phyloP scores from a whole-genome alignment of 2,888 invertebrate species.

The Cataglyphis albicans region DNA sequence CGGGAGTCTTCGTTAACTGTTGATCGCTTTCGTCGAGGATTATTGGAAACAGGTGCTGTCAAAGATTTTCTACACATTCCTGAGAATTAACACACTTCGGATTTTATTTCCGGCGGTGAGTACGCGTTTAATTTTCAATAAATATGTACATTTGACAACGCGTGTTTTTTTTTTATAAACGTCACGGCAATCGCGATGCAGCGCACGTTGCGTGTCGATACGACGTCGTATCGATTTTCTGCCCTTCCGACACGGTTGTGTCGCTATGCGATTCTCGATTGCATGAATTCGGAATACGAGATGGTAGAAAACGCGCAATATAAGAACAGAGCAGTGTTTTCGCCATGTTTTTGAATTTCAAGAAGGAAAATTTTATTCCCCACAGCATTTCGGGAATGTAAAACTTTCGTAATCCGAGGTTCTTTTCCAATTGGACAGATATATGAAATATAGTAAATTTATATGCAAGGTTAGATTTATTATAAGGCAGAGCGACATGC shows the following conservation, averaged over 20 bases:
- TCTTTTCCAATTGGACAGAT: not conserved
- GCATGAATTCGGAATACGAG: not conserved
- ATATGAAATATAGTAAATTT: not conserved
- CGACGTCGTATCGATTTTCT: conserved; percentile 37
- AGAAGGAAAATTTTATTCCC: not conserved
- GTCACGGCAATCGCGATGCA: conserved; percentile 3
- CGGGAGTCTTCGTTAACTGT: not conserved
- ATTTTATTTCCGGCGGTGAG: conserved; percentile 1
- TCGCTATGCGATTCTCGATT: not conserved
- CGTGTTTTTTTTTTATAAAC: not conserved
- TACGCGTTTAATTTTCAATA: not conserved
- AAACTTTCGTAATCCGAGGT: not conserved
- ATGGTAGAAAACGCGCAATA: not conserved
- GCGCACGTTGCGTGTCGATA: conserved; percentile 29
- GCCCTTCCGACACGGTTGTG: not conserved
- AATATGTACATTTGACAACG: not conserved
- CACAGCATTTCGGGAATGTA: not conserved
- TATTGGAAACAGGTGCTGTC: not conserved
- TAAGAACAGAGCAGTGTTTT: not conserved
- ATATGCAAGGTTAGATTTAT: not conserved
- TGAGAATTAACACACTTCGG: not conserved
- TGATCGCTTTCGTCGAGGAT: not conserved
- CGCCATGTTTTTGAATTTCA: not conserved
- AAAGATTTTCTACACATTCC: not conserved
- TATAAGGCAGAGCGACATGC: not conserved